Evolutionary conservation across 2,113 vertebrate genomes (phyloP), one percentile per base, ranked within the genome.

Genomic region (Notarius quadriscutis): DNA sequence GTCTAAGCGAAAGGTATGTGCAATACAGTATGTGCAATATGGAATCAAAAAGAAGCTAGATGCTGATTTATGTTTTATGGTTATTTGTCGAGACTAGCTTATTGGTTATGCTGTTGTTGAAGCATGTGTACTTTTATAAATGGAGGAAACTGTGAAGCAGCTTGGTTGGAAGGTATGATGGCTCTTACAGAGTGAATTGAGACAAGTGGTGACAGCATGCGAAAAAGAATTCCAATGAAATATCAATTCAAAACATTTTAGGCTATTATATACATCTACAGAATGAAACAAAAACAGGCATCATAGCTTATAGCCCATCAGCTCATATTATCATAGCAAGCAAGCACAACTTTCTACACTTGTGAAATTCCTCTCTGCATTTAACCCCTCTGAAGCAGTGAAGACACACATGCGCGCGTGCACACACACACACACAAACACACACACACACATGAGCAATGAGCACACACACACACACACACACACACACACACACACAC

Each of bases 1-100:
- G 84, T 90, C 87, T 91, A 50, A 30, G 88, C 87, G 88, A 79
- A 80, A 27, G 81, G 87, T 86, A 88, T 90, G 80, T 51, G 74
- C 63, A 85, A 82, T 87, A 27, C 71, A 90, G 41, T 41, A 41
- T 41, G 41, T 41, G 41, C 41, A 79, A 90, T 86, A 50, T 57
- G 88, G 82, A 88, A 87, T 88, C 87, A 82, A 88, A 87, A 85
- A 57, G 20, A 85, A 87, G 89, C 86, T 48, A 90, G 88, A 89
- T 83, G 89, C 22, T 91, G 89, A 94, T 89, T 91, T 89, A 91
- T 89, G 87, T 84, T 84, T 91, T 90, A 82, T 75, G 69, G 55
- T 82, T 78, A 91, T 91, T 90, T 83, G 63, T 72, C 60, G 77
- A 85, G 91, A 87, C 75, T 84, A 53, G 12, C 1, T 78, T 78